Conservation (phyloP, 2,113 vertebrate species). For the Ammodytes dubius region DNA sequence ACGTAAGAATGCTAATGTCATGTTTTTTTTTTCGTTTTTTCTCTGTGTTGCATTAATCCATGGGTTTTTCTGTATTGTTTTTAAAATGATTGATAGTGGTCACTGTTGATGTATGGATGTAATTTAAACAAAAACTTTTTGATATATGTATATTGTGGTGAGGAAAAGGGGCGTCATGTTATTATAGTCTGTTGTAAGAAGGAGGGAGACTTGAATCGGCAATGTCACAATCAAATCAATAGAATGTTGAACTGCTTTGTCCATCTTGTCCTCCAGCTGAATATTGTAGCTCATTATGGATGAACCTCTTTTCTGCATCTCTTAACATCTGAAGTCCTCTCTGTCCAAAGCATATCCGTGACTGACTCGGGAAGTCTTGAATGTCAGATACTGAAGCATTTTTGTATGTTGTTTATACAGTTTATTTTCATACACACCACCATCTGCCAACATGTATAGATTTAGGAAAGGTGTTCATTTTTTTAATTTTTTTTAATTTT, state of each 20-base stretch:
- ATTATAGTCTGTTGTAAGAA: slow-evolving; percentile 19
- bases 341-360: slow-evolving; percentile 67
- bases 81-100: slow-evolving; percentile 61
- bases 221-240: slow-evolving; percentile 81
- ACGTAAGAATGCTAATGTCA: slow-evolving; percentile 59
- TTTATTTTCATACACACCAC: slow-evolving; percentile 68
- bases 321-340: slow-evolving; percentile 50
- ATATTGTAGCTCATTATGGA: slow-evolving; percentile 79
- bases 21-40: slow-evolving; percentile 12
- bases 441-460: slow-evolving; percentile 71
- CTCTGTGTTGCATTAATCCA: slow-evolving; percentile 53
- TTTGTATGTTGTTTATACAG: slow-evolving; percentile 70
- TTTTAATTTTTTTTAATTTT: slow-evolving; percentile 21
- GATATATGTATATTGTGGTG: slow-evolving; percentile 39
- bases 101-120: slow-evolving; percentile 73
- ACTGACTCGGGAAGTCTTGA: slow-evolving; percentile 66
- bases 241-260: slow-evolving; percentile 78
- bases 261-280: slow-evolving; percentile 75
- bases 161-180: slow-evolving; percentile 30
- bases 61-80: slow-evolving; percentile 43
- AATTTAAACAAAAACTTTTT: slow-evolving; percentile 51
- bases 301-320: slow-evolving; percentile 63
- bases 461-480: slow-evolving; percentile 45
- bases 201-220: slow-evolving; percentile 78
- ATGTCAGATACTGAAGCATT: slow-evolving; percentile 70